Base-by-base conservation (phyloP, 1,140 invertebrate genomes). In the Solenopsis fugax region DNA sequence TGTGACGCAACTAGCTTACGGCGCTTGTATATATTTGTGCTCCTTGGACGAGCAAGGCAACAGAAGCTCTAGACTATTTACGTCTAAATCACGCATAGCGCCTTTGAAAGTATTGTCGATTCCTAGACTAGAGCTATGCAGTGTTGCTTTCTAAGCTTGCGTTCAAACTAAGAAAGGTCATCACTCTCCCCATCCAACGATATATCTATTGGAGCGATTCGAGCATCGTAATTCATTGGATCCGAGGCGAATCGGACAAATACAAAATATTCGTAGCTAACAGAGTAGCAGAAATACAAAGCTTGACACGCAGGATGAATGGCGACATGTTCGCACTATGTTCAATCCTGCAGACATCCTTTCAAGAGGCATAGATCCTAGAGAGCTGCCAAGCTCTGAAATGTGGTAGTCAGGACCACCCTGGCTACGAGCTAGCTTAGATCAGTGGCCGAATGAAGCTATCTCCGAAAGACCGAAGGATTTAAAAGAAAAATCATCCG, bases 201-300 rank as follows among this genome's bases (percentile, higher is more conserved):
- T 62, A 6, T 18, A 24, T 50, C 9, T 21, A 48, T 24, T 45
- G 18, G 41, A 71, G 18, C 3, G 18, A 50, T 29, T 41, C 41
- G 4, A 71, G 67, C 9, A 48, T 71, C 12, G 18, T 71, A 18
- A 24, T 62, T 16, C 24, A 62, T 12, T 62, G 7, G 45, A 48
- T 45, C 21, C 37, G 67, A n/a, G 67, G 41, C 5, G 45, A 71
- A 16, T n/a, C 45, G 5, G 4, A 5, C 2, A 50, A 45, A 24
- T 50, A 71, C 37, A 21, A 29, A 1, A 12, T n/a, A 0, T 50
- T 71, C 2, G 21, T 71, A 16, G n/a, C 21, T 13, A 71, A 71
- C 13, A 5, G 45, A 16, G 18, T 71, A 13, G 37, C 67, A 4
- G 67, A 71, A 45, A 71, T 71, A 21, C 67, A 71, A 71, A 18